phyloP scores from a whole-genome alignment of 2,888 invertebrate species.

The Rhyacophila evoluta region DNA sequence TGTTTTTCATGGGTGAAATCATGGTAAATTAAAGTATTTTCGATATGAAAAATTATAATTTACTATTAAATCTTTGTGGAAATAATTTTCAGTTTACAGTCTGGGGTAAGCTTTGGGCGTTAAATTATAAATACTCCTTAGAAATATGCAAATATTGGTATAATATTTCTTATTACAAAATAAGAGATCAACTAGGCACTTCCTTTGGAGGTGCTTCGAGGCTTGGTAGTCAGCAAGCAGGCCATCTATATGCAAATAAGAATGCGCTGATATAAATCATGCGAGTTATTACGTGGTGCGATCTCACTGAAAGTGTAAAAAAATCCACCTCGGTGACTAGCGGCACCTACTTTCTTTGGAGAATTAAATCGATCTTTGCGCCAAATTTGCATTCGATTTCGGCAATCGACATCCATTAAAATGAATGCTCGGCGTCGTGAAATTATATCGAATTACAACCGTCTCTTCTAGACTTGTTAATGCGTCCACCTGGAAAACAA shows the following conservation, averaged over 20 bases:
- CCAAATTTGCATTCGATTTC: not conserved
- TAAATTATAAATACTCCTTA: not conserved
- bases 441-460: not conserved
- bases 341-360: not conserved
- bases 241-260: slow-evolving; percentile 55
- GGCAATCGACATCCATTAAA: not conserved
- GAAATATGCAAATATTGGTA: slow-evolving; percentile 35
- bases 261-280: slow-evolving; percentile 52
- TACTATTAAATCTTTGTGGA: too few relatives aligned
- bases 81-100: too few relatives aligned
- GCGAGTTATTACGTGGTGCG: slow-evolving; percentile 41
- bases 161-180: slow-evolving; percentile 34
- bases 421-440: not conserved
- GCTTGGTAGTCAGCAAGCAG: slow-evolving; percentile 34
- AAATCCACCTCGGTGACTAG: not conserved
- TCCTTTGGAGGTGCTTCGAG: not conserved
- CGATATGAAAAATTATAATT: too few relatives aligned
- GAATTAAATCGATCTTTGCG: not conserved
- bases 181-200: slow-evolving; percentile 38
- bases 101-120: not conserved
- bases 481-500: not conserved
- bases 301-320: slow-evolving; percentile 33
- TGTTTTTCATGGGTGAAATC: too few relatives aligned
- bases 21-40: too few relatives aligned
- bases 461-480: not conserved